Evolutionary conservation across 2,888 invertebrate species (phyloP).

Genomic region (Phengaris arion): DNA sequence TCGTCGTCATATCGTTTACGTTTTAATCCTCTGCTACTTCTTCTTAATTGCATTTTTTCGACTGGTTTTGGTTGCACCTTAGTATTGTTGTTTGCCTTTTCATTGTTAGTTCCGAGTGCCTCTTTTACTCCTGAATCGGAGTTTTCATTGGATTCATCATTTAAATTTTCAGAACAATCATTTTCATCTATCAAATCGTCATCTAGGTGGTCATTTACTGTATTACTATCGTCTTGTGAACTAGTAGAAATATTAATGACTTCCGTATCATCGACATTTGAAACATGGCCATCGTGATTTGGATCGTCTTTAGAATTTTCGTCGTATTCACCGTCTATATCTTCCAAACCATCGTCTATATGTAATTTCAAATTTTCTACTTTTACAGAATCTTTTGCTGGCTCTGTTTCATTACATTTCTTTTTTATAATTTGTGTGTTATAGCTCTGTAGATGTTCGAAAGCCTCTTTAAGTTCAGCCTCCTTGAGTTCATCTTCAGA

Average conservation of each 20-base stretch:
- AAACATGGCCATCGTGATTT: conserved; percentile 4
- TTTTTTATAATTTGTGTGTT: background rate
- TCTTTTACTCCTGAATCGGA: conserved; percentile 52
- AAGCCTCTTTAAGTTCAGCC: background rate
- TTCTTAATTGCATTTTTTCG: conserved; percentile 49
- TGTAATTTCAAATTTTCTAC: background rate
- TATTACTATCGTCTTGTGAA: conserved; percentile 20
- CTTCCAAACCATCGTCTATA: background rate
- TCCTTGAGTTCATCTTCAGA: conserved; percentile 21
- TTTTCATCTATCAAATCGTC: conserved; percentile 39
- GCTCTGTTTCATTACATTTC: background rate
- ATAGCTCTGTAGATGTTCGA: background rate
- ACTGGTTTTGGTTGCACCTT: conserved; percentile 48
- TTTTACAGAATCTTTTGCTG: background rate
- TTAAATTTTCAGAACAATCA: conserved; percentile 48
- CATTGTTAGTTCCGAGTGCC: conserved; percentile 65
- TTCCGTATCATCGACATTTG: conserved; percentile 15
- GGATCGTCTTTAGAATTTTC: conserved; percentile 3
- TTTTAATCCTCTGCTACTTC: conserved; percentile 67
- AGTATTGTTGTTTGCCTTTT: conserved; percentile 75
- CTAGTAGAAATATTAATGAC: conserved; percentile 23
- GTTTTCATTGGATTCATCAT: conserved; percentile 47
- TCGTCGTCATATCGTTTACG: conserved; percentile 79
- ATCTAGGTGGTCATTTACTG: conserved; percentile 48
- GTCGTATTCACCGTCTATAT: conserved; percentile 9